These are phyloP conservation scores for Phymatocera aterrima DNA, from an alignment of 2,888 invertebrate genomes.

Conservation along the genomic window DNA sequence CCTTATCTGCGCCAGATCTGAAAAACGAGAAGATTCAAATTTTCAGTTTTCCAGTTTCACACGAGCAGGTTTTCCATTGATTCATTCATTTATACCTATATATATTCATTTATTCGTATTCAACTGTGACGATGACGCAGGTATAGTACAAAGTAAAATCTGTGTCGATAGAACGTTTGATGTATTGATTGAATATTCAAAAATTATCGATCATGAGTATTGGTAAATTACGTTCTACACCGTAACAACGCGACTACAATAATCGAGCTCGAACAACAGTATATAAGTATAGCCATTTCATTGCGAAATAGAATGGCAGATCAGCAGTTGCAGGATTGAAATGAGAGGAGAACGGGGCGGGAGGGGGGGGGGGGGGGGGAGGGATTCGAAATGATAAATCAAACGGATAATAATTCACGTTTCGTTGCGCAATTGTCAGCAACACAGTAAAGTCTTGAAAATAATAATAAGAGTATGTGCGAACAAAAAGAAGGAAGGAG, in stretches of 20 bases:
- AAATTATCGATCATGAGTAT: background rate
- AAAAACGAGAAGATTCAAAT: slow-evolving; percentile 67
- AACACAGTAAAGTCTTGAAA: background rate
- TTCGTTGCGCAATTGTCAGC: background rate
- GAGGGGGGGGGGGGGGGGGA: too few relatives aligned
- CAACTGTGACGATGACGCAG: too few relatives aligned
- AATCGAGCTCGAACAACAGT: background rate
- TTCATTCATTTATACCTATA: background rate
- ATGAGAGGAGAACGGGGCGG: background rate
- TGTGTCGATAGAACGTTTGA: background rate
- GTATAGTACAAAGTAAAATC: too few relatives aligned
- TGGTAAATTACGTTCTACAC: slow-evolving; percentile 12
- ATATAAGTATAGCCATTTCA: background rate
- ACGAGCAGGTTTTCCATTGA: background rate
- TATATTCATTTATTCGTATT: too few relatives aligned
- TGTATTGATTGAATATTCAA: slow-evolving; percentile 7
- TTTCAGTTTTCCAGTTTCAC: too few relatives aligned
- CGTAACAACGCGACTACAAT: background rate
- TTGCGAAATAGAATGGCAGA: slow-evolving; percentile 22
- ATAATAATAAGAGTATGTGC: background rate
- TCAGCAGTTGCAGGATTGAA: background rate
- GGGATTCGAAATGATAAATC: slow-evolving; percentile 36
- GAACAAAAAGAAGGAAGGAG: background rate
- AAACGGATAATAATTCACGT: slow-evolving; percentile 23
- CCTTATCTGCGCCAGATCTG: slow-evolving; percentile 90